A percentile compares a stretch with the other conserved stretches of the same genome.
phyloP scores from a whole-genome alignment of 2,797 vertebrate species.

The Miopithecus talapoin region DNA sequence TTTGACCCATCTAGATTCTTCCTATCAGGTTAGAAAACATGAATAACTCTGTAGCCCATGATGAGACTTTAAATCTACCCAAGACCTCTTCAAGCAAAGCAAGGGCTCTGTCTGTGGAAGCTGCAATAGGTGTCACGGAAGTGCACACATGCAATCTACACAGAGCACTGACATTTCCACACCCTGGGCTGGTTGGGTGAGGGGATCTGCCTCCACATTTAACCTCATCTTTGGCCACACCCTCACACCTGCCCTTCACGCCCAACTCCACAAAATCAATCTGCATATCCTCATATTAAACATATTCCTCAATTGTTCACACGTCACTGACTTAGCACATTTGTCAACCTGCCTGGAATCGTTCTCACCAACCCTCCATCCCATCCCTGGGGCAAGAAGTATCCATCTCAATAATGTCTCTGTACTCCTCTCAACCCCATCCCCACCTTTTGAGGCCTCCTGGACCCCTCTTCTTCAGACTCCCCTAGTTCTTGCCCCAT shows the following conservation, averaged over 20 bases:
- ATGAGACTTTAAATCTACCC: background rate
- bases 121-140: background rate
- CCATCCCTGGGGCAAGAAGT: background rate
- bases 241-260: background rate
- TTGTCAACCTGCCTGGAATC: background rate
- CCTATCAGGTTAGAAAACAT: background rate
- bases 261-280: background rate
- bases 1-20: background rate
- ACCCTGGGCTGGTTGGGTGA: background rate
- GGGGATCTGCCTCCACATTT: background rate
- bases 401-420: background rate
- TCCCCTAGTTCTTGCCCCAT: background rate
- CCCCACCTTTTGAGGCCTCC: background rate
- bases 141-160: background rate
- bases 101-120: background rate
- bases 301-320: background rate
- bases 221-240: background rate
- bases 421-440: background rate
- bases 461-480: background rate
- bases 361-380: background rate
- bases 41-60: background rate
- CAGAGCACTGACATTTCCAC: background rate
- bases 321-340: rapidly evolving
- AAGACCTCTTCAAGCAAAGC: background rate
- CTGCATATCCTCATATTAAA: background rate